phyloP scores from a whole-genome alignment of 2,113 vertebrate genomes.

The Petroica traversi region DNA sequence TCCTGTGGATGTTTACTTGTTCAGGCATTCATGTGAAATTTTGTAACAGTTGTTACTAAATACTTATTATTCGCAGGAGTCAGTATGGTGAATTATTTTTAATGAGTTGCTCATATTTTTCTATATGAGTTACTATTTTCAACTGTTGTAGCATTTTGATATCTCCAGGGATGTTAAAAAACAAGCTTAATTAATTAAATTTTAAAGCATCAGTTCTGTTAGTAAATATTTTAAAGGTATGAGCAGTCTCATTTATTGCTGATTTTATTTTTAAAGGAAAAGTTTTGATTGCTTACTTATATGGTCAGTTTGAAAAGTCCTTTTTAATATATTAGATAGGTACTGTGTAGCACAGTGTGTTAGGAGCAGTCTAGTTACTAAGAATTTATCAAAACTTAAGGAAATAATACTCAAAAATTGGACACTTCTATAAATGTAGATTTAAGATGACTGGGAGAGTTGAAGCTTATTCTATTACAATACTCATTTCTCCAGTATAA shows the following conservation, averaged over 20 bases:
- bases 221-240: background rate
- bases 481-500: background rate
- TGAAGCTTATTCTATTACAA: background rate
- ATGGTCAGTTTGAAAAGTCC: background rate
- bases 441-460: background rate
- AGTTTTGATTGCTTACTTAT: background rate
- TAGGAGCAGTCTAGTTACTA: background rate
- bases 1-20: background rate
- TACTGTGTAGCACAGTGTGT: background rate
- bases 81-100: background rate
- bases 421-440: background rate
- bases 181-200: background rate
- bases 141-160: background rate
- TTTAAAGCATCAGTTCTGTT: background rate
- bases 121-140: background rate
- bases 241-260: background rate
- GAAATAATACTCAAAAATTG: background rate
- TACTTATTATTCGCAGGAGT: background rate
- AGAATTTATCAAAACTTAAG: background rate
- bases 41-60: background rate
- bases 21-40: background rate
- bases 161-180: background rate
- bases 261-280: background rate
- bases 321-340: background rate
- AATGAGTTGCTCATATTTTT: background rate